phyloP scores from a whole-genome alignment of 2,797 vertebrate genomes.

The Megalops cyprinoides region DNA sequence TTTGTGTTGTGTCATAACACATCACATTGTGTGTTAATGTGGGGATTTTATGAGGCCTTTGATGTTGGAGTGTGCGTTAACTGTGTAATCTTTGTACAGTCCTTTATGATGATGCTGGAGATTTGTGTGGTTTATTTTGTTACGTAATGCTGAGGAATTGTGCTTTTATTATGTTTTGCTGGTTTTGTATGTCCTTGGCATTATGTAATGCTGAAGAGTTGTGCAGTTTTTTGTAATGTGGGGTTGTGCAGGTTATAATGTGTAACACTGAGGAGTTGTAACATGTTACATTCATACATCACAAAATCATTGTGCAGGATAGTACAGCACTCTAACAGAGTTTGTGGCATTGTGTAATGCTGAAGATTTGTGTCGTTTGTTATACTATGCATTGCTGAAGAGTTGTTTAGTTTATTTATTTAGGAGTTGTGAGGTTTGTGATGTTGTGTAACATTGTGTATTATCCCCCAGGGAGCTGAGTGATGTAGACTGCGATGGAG shows the following conservation, averaged over 20 bases:
- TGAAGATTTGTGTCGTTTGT: not conserved
- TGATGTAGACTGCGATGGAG: constrained; percentile 93
- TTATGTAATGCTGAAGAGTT: not conserved
- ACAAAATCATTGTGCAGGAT: too few species aligned
- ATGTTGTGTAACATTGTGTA: not conserved
- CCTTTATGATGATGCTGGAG: too few species aligned
- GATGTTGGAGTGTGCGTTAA: too few species aligned
- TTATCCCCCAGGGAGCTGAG: constrained; percentile 85
- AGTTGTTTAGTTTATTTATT: not conserved
- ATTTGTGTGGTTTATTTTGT: not conserved
- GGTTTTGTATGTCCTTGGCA: not conserved
- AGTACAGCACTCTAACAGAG: too few species aligned
- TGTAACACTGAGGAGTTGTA: too few species aligned
- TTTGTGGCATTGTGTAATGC: not conserved
- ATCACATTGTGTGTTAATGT: too few species aligned
- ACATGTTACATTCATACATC: too few species aligned
- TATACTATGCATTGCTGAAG: not conserved
- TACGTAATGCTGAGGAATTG: not conserved
- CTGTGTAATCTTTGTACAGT: too few species aligned
- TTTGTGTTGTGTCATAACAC: too few species aligned
- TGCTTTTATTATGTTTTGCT: not conserved
- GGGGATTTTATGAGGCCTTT: too few species aligned
- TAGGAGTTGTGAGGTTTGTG: not conserved
- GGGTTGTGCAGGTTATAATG: too few species aligned
- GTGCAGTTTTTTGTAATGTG: too few species aligned